phyloP scores from a whole-genome alignment of 1,140 invertebrate species.

The Brachionus plicatilis region DNA sequence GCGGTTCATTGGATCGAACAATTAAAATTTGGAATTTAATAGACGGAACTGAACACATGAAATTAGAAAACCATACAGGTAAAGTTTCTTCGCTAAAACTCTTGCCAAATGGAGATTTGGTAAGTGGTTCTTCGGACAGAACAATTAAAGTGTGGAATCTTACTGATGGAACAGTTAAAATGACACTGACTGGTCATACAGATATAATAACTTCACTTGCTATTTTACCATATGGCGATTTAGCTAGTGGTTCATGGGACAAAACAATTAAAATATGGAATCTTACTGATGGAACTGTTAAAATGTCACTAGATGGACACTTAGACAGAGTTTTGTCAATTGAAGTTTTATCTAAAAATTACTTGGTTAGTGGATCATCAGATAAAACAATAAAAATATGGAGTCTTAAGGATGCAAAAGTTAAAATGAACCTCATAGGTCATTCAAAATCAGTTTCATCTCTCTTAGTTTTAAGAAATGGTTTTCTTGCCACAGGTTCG shows the following conservation, averaged over 20 bases:
- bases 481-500: not conserved
- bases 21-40: no score
- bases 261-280: not conserved
- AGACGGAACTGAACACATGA: no score
- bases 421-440: not conserved
- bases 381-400: not conserved
- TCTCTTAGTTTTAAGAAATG: not conserved
- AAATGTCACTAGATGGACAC: not conserved
- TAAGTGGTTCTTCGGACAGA: not conserved
- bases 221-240: not conserved
- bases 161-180: not conserved
- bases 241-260: not conserved
- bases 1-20: no score
- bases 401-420: not conserved
- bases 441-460: not conserved
- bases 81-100: not conserved
- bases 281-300: not conserved
- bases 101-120: not conserved
- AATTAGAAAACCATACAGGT: no score
- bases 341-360: not conserved
- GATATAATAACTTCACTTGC: not conserved
- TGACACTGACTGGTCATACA: not conserved
- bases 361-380: not conserved
- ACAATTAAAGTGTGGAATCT: not conserved
- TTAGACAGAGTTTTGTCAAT: not conserved